Evolutionary conservation across 1,140 invertebrate genomes (phyloP), one percentile per base, ranked within the genome.

Genomic region (Zaprionus ornatus): DNA sequence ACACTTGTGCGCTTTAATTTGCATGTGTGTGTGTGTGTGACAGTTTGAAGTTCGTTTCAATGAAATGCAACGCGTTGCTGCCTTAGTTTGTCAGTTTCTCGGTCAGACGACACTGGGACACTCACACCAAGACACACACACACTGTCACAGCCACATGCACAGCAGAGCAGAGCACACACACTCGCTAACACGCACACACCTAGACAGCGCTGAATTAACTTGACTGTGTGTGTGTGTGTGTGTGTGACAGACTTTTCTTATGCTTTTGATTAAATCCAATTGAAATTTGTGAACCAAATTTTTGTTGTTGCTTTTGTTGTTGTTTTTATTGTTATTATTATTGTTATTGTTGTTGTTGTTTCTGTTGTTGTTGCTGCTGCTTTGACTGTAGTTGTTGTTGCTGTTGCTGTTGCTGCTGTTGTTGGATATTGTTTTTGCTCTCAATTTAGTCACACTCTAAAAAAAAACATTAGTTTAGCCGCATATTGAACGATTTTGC

Each of bases 251-350:
- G 72, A 69, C n/a, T 79, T 82, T 85, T 79, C 75, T 79, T 88
- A 74, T 77, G 77, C 62, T 92, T 88, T 92, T 91, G 82, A 92
- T 92, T 92, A 90, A 92, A 92, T 91, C 80, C 91, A 92, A 92
- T 92, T 92, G 90, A 92, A 91, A 85, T 72, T 76, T 85, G 81
- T 90, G 75, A 77, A 84, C 72, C 60, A 74, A 79, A 68, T 25
- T 35, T 12, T 56, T 56, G 50, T 35, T 61, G 15, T 23, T 2
- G 45, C 35, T 65, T 50, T 60, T 35, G 15, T 75, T 67, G 35
- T 40, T 68, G 15, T 55, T 55, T 1, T 50, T 67, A 9, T 61
- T 45, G 21, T 54, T 35, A 42, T 54, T 35, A 35, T 64, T 52
- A 9, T 59, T 68, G 13, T 63, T 40, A 25, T 15, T 29, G 7